A percentile compares a stretch with the other conserved stretches of the same genome.
phyloP scores from a whole-genome alignment of 1,140 invertebrate genomes.

The Ips typographus region DNA sequence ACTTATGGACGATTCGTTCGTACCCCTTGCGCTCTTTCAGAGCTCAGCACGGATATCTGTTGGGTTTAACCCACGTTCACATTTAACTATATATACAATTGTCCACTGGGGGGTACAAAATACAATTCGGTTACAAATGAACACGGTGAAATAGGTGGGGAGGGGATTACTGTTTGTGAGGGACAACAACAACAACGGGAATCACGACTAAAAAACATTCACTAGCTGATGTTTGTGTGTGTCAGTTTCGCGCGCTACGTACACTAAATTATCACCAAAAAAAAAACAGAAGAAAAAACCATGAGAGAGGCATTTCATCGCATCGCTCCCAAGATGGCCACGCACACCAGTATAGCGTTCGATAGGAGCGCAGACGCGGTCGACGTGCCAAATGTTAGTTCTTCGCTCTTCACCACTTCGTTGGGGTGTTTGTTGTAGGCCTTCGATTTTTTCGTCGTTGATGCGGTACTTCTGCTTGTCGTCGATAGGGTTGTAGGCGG shows the following conservation, averaged over 20 bases:
- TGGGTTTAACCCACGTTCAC: too few relatives aligned
- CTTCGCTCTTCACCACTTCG: slow-evolving; percentile 90
- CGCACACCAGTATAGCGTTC: slow-evolving; percentile 38
- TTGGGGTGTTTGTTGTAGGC: slow-evolving; percentile 82
- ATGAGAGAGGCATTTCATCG: slow-evolving; percentile 15
- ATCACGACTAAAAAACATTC: slow-evolving; percentile 30
- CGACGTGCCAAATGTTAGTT: slow-evolving; percentile 63
- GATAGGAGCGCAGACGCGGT: slow-evolving; percentile 37
- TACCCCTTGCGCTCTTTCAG: slow-evolving; percentile 1
- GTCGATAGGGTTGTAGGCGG: slow-evolving; percentile 50
- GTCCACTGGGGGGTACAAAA: background rate
- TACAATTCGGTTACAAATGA: slow-evolving; percentile 20
- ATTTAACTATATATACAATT: background rate
- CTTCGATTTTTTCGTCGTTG: slow-evolving; percentile 54
- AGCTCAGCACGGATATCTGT: background rate
- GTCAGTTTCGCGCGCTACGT: background rate
- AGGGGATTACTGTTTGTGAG: slow-evolving; percentile 1
- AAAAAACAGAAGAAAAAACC: background rate
- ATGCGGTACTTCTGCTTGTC: slow-evolving; percentile 40
- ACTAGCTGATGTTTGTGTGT: slow-evolving; percentile 8
- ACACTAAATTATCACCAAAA: slow-evolving; percentile 13
- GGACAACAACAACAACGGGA: slow-evolving; percentile 25
- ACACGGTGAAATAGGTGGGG: background rate
- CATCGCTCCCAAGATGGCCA: slow-evolving; percentile 41
- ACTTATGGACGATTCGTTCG: slow-evolving; percentile 23